These are phyloP conservation scores for Drosophila kurseongensis DNA, from an alignment of 1,140 invertebrate genomes.

Conservation along the genomic window DNA sequence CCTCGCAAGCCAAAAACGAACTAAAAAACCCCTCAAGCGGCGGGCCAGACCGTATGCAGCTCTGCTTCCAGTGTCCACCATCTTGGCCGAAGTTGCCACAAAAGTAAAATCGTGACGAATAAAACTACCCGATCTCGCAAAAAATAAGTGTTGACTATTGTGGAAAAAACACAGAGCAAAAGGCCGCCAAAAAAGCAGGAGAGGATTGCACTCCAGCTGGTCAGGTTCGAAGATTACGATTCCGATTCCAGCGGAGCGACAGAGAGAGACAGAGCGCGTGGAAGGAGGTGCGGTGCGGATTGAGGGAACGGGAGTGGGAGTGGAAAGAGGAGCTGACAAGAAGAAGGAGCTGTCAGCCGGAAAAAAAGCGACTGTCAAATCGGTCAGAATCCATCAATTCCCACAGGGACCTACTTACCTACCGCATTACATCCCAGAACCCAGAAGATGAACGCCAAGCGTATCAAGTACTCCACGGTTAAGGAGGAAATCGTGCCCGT, in stretches of 20 bases:
- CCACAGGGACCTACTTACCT: not conserved
- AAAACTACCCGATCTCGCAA: slow-evolving; percentile 48
- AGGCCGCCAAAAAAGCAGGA: slow-evolving; percentile 36
- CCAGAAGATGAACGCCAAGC: slow-evolving; percentile 72
- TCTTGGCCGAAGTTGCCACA: slow-evolving; percentile 47
- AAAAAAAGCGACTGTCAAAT: not conserved
- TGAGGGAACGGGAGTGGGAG: not conserved
- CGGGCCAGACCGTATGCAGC: slow-evolving; percentile 9
- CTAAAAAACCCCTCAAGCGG: not conserved
- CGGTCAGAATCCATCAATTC: too few relatives aligned
- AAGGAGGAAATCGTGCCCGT: slow-evolving; percentile 78
- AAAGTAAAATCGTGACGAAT: slow-evolving; percentile 19
- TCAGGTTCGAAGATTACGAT: not conserved
- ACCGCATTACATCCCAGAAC: not conserved
- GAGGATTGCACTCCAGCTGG: not conserved
- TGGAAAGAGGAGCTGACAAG: not conserved
- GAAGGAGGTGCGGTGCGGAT: not conserved
- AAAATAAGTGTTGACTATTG: slow-evolving; percentile 56
- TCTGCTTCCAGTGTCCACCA: slow-evolving; percentile 30
- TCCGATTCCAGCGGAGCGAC: not conserved
- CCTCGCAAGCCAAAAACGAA: not conserved
- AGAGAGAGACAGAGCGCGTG: not conserved
- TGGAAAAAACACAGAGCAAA: slow-evolving; percentile 24
- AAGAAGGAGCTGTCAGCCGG: slow-evolving; percentile 1
- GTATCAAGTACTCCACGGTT: slow-evolving; percentile 57